A percentile compares a stretch with the other conserved stretches of the same genome.
These are phyloP conservation scores for Hyalella azteca DNA, from an alignment of 2,888 invertebrate species.

Conservation along the genomic window DNA sequence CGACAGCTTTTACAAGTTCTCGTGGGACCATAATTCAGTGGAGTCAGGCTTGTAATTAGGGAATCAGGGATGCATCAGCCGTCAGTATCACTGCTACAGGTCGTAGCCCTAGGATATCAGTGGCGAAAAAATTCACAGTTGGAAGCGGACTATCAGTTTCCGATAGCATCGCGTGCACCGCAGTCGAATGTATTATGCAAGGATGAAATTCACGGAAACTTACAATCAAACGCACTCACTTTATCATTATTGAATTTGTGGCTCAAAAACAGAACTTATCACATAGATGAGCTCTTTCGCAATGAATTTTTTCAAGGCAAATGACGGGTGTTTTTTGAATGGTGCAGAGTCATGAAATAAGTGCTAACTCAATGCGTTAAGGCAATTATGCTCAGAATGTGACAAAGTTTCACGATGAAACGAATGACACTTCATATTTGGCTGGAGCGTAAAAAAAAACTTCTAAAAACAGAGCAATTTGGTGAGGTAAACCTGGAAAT, in stretches of 20 bases:
- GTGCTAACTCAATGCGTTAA: not conserved
- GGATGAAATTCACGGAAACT: not conserved
- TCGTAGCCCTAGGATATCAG: conserved; percentile 8
- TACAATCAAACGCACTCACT: conserved; percentile 19
- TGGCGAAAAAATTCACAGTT: not conserved
- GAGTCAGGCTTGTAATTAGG: not conserved
- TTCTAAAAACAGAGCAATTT: too few relatives aligned
- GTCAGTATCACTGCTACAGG: conserved; percentile 7
- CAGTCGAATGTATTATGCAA: not conserved
- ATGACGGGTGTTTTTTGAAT: not conserved
- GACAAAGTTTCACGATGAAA: not conserved
- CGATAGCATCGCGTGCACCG: conserved; percentile 15
- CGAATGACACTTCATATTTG: too few relatives aligned
- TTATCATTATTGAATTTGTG: conserved; percentile 22
- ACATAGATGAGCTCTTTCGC: conserved; percentile 4
- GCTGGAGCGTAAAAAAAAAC: too few relatives aligned
- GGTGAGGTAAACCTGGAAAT: too few relatives aligned
- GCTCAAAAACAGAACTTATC: not conserved
- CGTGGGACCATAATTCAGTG: not conserved
- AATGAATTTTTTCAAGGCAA: not conserved
- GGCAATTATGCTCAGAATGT: not conserved
- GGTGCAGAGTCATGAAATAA: not conserved
- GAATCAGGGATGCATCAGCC: conserved; percentile 13
- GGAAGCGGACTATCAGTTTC: conserved; percentile 23
- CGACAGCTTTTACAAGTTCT: conserved; percentile 22